phyloP scores from a whole-genome alignment of 1,140 invertebrate genomes.

The Atopsyche davidsoni region DNA sequence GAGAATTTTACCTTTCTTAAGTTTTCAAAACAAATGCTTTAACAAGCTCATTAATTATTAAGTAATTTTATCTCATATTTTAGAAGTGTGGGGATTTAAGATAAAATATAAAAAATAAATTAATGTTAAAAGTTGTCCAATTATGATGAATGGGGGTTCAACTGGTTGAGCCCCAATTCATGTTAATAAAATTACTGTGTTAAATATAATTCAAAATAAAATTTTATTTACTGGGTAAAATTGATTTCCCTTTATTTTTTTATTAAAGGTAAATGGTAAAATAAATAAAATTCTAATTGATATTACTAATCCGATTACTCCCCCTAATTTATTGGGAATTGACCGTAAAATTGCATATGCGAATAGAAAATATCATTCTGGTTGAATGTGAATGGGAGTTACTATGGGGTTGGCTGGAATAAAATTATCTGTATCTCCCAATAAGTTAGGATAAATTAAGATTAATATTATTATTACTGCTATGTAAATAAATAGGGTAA shows the following conservation, averaged over 20 bases:
- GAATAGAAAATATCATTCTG: slow-evolving; percentile 73
- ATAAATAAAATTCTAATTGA: slow-evolving; percentile 58
- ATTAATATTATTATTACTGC: slow-evolving; percentile 42
- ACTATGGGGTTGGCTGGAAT: slow-evolving; percentile 59
- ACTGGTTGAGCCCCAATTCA: slow-evolving; percentile 60
- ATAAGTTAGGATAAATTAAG: slow-evolving; percentile 50
- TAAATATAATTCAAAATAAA: slow-evolving; percentile 52
- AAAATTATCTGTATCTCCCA: slow-evolving; percentile 65
- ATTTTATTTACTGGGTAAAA: slow-evolving; percentile 55
- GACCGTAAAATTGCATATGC: slow-evolving; percentile 67
- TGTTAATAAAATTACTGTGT: slow-evolving; percentile 53
- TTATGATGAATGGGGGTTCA: slow-evolving; percentile 55
- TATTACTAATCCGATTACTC: slow-evolving; percentile 57
- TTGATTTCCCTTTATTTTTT: slow-evolving; percentile 47
- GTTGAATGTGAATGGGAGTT: slow-evolving; percentile 65
- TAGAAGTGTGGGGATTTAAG: slow-evolving; percentile 42
- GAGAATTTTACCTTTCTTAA: slow-evolving; percentile 50
- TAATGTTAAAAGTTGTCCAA: slow-evolving; percentile 53
- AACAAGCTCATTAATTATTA: slow-evolving; percentile 53
- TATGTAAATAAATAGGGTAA: slow-evolving; percentile 51
- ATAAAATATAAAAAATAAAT: slow-evolving; percentile 54
- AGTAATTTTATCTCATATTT: slow-evolving; percentile 48
- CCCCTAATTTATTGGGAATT: slow-evolving; percentile 68
- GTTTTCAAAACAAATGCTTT: slow-evolving; percentile 62
- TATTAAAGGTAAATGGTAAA: slow-evolving; percentile 48